A percentile compares a stretch with the other conserved stretches of the same genome.
Evolutionary conservation across 2,797 vertebrate species (phyloP).

Genomic region (Chelon labrosus): DNA sequence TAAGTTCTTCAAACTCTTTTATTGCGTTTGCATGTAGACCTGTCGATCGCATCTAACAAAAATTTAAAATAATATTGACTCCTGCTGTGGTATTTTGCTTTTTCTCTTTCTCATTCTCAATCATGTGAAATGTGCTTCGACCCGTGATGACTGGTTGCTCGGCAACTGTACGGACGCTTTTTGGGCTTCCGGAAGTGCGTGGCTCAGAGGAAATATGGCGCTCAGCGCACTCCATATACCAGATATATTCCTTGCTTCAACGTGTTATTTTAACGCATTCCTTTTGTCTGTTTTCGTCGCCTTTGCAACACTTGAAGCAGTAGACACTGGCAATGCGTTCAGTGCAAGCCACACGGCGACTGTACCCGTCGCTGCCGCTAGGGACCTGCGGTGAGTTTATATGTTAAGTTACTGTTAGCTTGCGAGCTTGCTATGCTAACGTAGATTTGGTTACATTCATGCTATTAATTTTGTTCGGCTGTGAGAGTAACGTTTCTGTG

Average conservation of each 20-base stretch:
- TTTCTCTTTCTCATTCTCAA: no score
- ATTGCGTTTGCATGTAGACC: no score
- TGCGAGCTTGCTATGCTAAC: conserved; percentile 36
- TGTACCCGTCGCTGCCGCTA: conserved; percentile 61
- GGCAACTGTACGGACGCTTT: conserved; percentile 76
- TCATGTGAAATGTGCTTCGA: no score
- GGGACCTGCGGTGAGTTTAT: conserved; percentile 78
- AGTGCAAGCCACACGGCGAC: conserved; percentile 70
- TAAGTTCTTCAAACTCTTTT: no score
- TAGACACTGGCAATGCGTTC: conserved; percentile 63
- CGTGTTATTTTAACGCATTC: conserved; percentile 1
- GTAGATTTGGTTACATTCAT: not conserved
- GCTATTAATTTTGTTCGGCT: not conserved
- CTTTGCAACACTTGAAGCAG: conserved; percentile 40
- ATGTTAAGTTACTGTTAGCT: conserved; percentile 28
- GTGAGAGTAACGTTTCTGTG: not conserved
- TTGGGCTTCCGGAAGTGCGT: conserved; percentile 83
- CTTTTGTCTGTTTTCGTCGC: conserved; percentile 19
- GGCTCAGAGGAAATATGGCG: conserved; percentile 83
- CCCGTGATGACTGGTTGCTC: conserved; percentile 68
- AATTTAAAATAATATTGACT: no score
- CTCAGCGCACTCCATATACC: conserved; percentile 16
- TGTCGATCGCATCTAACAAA: not conserved
- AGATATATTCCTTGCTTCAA: conserved; percentile 27
- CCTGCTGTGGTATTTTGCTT: no score